phyloP scores from a whole-genome alignment of 2,888 invertebrate genomes.

The Rhingia rostrata region DNA sequence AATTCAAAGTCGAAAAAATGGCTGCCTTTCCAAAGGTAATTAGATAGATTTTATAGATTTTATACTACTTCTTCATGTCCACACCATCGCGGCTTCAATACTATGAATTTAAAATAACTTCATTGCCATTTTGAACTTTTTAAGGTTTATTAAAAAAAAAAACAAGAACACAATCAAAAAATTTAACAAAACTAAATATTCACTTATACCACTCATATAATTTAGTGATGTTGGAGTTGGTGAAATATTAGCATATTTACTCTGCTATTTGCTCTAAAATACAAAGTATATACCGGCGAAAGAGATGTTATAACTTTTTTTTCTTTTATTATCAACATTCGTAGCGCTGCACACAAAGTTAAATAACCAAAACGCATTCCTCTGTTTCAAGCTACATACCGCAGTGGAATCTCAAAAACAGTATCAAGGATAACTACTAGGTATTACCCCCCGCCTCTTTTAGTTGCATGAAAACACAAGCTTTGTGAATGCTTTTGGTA shows the following conservation, averaged over 20 bases:
- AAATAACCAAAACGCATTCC: constrained; percentile 17
- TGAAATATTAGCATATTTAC: not conserved
- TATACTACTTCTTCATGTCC: not conserved
- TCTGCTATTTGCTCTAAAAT: not conserved
- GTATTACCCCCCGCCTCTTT: constrained; percentile 3
- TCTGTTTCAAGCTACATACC: not conserved
- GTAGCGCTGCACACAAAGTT: not conserved
- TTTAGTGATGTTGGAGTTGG: not conserved
- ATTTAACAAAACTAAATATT: too few relatives aligned
- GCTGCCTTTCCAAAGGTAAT: too few relatives aligned
- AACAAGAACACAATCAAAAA: too few relatives aligned
- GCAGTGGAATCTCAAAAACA: not conserved
- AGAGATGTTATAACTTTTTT: constrained; percentile 11
- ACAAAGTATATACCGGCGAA: not conserved
- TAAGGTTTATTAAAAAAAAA: too few relatives aligned
- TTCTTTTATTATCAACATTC: constrained; percentile 3
- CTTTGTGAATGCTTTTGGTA: constrained; percentile 7
- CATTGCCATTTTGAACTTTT: not conserved
- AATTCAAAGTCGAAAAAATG: too few relatives aligned
- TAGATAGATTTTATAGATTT: too few relatives aligned
- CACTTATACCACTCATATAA: not conserved
- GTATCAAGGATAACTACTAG: not conserved
- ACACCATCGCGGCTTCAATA: not conserved
- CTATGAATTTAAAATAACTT: not conserved
- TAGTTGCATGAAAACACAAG: constrained; percentile 11